Evolutionary conservation across 2,113 vertebrate species (phyloP).

Genomic region (Vulpes ferrilata): DNA sequence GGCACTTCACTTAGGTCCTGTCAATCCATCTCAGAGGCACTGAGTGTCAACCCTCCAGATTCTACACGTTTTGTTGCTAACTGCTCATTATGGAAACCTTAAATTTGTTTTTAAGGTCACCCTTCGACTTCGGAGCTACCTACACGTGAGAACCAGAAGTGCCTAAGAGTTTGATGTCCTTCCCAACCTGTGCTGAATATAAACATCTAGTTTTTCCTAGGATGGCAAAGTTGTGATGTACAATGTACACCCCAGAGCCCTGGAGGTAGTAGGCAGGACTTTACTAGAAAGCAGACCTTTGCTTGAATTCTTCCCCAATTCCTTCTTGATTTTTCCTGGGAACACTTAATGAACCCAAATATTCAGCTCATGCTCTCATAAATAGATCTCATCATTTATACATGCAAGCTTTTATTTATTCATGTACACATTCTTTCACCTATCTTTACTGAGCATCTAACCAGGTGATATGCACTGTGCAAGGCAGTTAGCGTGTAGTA

Average conservation of each 20-base stretch:
- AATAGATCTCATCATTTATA: neutral
- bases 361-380: neutral
- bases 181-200: neutral
- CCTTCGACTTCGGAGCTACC: neutral
- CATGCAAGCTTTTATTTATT: neutral
- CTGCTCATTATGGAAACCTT: neutral
- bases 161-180: neutral
- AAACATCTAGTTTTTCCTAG: neutral
- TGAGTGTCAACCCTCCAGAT: neutral
- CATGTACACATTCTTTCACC: neutral
- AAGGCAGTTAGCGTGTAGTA: neutral
- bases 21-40: neutral
- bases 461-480: neutral
- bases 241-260: neutral
- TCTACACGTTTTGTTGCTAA: neutral
- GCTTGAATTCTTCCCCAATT: neutral
- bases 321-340: neutral
- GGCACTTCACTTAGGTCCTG: neutral
- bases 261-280: neutral
- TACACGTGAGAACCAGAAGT: neutral
- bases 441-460: neutral
- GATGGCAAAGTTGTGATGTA: neutral
- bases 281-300: neutral
- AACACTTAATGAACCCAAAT: neutral
- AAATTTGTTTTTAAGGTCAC: neutral